These are phyloP conservation scores for Choristoneura rosaceana DNA, from an alignment of 2,888 invertebrate genomes.

Conservation along the genomic window DNA sequence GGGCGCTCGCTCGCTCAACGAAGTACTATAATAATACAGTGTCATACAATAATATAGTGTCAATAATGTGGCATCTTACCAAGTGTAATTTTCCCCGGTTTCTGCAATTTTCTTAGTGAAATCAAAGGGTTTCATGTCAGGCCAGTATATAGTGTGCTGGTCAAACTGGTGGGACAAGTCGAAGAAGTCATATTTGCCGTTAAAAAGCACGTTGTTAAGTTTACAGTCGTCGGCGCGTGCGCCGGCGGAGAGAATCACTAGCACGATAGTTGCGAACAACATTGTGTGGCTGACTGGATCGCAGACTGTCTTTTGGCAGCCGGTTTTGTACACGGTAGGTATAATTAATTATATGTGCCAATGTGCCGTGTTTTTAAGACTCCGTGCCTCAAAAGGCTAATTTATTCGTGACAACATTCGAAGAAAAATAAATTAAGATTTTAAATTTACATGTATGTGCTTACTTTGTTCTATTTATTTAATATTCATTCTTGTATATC, in stretches of 20 bases:
- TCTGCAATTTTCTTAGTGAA: slow-evolving; percentile 58
- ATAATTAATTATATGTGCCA: too few species aligned
- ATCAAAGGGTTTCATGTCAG: slow-evolving; percentile 54
- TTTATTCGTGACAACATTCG: too few species aligned
- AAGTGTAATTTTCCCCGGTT: slow-evolving; percentile 52
- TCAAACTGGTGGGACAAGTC: slow-evolving; percentile 68
- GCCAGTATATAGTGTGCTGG: slow-evolving; percentile 65
- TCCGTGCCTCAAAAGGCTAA: too few species aligned
- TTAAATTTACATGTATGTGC: too few species aligned
- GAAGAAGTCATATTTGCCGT: slow-evolving; percentile 63
- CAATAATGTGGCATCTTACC: slow-evolving; percentile 51
- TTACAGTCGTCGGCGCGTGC: slow-evolving; percentile 33
- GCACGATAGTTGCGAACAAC: slow-evolving; percentile 10
- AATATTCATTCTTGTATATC: too few species aligned
- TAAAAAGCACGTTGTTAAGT: slow-evolving; percentile 60
- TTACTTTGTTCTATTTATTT: too few species aligned
- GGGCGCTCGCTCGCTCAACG: too few species aligned
- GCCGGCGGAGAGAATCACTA: slow-evolving; percentile 5
- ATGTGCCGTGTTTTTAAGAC: too few species aligned
- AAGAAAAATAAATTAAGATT: too few species aligned
- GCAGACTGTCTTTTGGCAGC: not conserved
- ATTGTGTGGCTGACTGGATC: slow-evolving; percentile 17
- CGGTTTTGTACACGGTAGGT: too few species aligned
- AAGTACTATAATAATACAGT: too few species aligned
- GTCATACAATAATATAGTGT: too few species aligned